A percentile compares a stretch with the other conserved stretches of the same genome.
Conservation (phyloP, 1,140 invertebrate genomes). For the Tetragonula clypearis region DNA sequence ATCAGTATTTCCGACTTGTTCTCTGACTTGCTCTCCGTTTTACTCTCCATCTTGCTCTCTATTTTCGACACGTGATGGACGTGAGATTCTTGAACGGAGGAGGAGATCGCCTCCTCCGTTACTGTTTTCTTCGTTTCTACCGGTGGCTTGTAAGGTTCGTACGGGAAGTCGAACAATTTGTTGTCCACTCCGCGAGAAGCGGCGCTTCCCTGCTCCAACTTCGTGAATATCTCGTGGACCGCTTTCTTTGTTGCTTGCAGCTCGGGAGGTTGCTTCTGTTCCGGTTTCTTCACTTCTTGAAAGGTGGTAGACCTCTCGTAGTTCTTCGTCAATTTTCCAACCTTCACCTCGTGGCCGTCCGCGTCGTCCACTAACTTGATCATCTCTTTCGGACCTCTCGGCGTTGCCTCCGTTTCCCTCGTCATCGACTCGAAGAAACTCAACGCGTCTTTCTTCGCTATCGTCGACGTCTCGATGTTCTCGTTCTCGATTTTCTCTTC, state of each 20-base stretch:
- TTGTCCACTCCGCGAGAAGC: constrained; percentile 75
- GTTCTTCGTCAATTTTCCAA: constrained; percentile 78
- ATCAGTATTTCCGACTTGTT: constrained; percentile 74
- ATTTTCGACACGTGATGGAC: constrained; percentile 71
- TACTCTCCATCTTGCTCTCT: constrained; percentile 31
- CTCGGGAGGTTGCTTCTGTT: constrained; percentile 59
- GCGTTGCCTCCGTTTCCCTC: constrained; percentile 74
- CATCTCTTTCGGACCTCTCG: constrained; percentile 77
- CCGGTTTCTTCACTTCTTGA: constrained; percentile 71
- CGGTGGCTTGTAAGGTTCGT: constrained; percentile 75
- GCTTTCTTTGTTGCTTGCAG: constrained; percentile 70
- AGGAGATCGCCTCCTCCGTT: constrained; percentile 74
- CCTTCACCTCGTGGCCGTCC: constrained; percentile 75
- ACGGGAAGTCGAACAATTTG: constrained; percentile 78
- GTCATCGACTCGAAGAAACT: constrained; percentile 84
- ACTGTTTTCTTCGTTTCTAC: constrained; percentile 73
- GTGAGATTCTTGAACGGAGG: constrained; percentile 71
- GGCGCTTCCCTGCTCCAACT: constrained; percentile 71
- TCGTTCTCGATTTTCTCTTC: constrained; percentile 74
- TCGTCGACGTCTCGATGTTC: constrained; percentile 79
- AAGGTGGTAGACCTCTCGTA: constrained; percentile 77
- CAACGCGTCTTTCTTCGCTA: constrained; percentile 82
- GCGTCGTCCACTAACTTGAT: constrained; percentile 72
- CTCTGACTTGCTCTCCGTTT: constrained; percentile 68
- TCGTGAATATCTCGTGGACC: constrained; percentile 76